Conservation (phyloP, 2,888 invertebrate species). For the Eupithecia pulchellata region DNA sequence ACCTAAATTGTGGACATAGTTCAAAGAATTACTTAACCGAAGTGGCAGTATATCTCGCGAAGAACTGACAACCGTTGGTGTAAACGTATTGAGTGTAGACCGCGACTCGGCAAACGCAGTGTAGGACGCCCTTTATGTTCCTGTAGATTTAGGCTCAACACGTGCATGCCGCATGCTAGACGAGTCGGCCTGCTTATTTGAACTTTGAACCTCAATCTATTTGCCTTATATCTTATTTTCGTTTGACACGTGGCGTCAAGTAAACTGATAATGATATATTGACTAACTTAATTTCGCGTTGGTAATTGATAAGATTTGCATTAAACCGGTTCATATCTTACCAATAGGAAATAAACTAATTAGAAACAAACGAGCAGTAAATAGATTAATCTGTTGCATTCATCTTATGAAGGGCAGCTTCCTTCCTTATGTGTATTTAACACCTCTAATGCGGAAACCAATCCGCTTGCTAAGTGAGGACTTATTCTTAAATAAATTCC, state of each 20-base stretch:
- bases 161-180: constrained; percentile 24
- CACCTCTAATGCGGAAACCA: not conserved
- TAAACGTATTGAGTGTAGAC: too few species aligned
- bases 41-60: too few species aligned
- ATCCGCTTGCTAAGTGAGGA: not conserved
- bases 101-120: too few species aligned
- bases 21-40: too few species aligned
- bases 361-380: not conserved
- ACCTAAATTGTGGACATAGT: too few species aligned
- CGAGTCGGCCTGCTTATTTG: constrained; percentile 23
- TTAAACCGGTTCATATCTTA: not conserved
- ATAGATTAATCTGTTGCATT: not conserved
- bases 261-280: constrained; percentile 9
- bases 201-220: constrained; percentile 37
- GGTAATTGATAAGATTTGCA: constrained; percentile 12
- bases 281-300: constrained; percentile 14
- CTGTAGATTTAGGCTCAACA: constrained; percentile 20
- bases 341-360: not conserved
- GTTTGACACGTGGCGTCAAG: constrained; percentile 23
- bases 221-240: constrained; percentile 20
- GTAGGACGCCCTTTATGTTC: too few species aligned
- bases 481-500: too few species aligned
- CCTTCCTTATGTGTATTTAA: not conserved
- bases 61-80: too few species aligned
- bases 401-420: not conserved